Base-by-base conservation (phyloP, 2,797 vertebrate genomes). In the Takifugu rubripes region DNA sequence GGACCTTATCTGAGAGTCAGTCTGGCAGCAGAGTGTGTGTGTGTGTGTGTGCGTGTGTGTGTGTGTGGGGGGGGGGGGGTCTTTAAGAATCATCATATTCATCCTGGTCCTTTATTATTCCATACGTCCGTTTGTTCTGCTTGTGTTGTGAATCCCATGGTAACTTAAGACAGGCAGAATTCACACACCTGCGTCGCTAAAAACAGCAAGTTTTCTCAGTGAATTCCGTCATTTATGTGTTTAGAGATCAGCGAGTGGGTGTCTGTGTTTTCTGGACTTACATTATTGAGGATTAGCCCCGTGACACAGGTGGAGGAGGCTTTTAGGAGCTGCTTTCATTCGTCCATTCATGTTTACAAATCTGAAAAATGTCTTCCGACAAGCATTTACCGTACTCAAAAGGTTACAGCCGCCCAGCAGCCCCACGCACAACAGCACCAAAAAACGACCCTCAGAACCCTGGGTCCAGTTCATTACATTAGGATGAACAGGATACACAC, bases 1-100 rank as follows among this genome's bases (percentile, higher is more conserved):
- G 43, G 25, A 52, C 62, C 56, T 72, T 70, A 66, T 78, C 64
- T 74, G 72, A 67, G 42, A 68, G 27, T 60, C 54, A 3, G 9
- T 51, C 61, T 69, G 53, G 25, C 43, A 53, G 54, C n/a, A 40
- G 11, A 17, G 21, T 21, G 21, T 21, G 21, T 21, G 21, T 21
- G 21, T 21, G 17, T 21, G 17, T 21, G 17, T 21, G 21, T 21
- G 17, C 17, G 17, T 21, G 21, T 21, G 21, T 21, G 17, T 21
- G 17, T 21, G 17, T 21, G 21, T 21, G 17, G 17, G 17, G 17
- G 17, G 1, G 21, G 21, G 21, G 21, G 21, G 21, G 21, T 21
- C 21, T 21, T 21, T 21, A 21, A 21, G 21, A 21, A 21, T 21
- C 21, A 21, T 21, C 21, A 21, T 21, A 21, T 21, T 21, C 21